These are phyloP conservation scores for Artemia franciscana DNA, from an alignment of 1,140 invertebrate species.

Conservation along the genomic window DNA sequence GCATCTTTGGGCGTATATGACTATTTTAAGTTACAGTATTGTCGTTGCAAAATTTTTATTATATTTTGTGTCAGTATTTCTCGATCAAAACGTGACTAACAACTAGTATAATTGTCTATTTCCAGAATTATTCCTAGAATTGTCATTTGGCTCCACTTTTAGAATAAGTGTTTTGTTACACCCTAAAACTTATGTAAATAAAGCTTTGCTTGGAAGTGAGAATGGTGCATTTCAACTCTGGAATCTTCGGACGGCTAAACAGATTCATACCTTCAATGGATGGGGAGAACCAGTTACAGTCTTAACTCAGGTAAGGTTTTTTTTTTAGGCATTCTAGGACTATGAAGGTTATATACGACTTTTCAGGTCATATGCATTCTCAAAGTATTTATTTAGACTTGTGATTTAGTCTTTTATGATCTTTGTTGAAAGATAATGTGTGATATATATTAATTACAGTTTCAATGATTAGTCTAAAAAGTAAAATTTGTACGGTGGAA, in stretches of 20 bases:
- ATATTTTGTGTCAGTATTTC: no score
- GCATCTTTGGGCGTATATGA: no score
- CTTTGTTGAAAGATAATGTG: no score
- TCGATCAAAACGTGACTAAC: no score
- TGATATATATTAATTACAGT: no score
- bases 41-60: no score
- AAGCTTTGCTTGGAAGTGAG: constrained; percentile 69
- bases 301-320: constrained; percentile 31
- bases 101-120: no score
- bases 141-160: constrained; percentile 42
- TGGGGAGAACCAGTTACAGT: constrained; percentile 44
- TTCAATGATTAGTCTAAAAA: no score
- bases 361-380: constrained; percentile 18
- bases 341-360: not conserved
- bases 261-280: constrained; percentile 55
- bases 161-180: constrained; percentile 54
- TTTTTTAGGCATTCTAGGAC: not conserved
- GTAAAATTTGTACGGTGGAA: no score
- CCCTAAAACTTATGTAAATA: constrained; percentile 80
- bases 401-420: no score
- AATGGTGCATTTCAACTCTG: constrained; percentile 71
- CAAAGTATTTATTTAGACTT: no score
- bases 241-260: constrained; percentile 56
- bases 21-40: no score
- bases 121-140: constrained; percentile 22